A percentile compares a stretch with the other conserved stretches of the same genome.
Evolutionary conservation across 2,888 invertebrate genomes (phyloP).

Genomic region (Tuta absoluta): DNA sequence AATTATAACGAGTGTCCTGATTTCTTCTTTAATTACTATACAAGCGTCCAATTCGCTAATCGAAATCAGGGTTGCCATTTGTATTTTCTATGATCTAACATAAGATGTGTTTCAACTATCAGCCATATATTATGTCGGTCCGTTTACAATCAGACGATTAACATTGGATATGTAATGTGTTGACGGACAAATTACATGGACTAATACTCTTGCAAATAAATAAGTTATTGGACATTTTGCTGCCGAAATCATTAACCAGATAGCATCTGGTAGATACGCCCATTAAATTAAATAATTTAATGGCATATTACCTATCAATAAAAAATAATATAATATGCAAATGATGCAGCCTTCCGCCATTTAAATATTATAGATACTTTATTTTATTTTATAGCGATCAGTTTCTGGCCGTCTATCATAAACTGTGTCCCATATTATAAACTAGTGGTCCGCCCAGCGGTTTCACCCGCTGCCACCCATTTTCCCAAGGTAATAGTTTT

Average conservation of each 20-base stretch:
- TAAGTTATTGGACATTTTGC: conserved; percentile 10
- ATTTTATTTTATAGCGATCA: conserved; percentile 36
- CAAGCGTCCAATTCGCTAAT: conserved; percentile 28
- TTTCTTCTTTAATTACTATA: conserved; percentile 36
- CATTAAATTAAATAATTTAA: conserved; percentile 49
- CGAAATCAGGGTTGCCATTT: not conserved
- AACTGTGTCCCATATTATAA: too few species aligned
- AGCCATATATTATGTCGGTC: too few species aligned
- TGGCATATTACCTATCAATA: conserved; percentile 52
- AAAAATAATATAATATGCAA: conserved; percentile 53
- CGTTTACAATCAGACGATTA: too few species aligned
- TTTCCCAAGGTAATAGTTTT: too few species aligned
- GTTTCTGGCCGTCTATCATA: conserved; percentile 13
- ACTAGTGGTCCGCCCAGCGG: too few species aligned
- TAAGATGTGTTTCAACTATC: too few species aligned
- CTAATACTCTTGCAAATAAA: too few species aligned
- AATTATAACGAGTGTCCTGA: conserved; percentile 52
- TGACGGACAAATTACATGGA: too few species aligned
- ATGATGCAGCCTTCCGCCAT: conserved; percentile 49
- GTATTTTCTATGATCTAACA: not conserved
- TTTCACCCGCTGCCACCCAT: too few species aligned
- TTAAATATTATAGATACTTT: conserved; percentile 38
- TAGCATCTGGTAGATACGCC: too few species aligned
- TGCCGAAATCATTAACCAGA: conserved; percentile 33
- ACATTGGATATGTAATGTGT: too few species aligned